Evolutionary conservation across 1,140 invertebrate species (phyloP), one percentile per base, ranked within the genome.

Genomic region (Papilio polytes): DNA sequence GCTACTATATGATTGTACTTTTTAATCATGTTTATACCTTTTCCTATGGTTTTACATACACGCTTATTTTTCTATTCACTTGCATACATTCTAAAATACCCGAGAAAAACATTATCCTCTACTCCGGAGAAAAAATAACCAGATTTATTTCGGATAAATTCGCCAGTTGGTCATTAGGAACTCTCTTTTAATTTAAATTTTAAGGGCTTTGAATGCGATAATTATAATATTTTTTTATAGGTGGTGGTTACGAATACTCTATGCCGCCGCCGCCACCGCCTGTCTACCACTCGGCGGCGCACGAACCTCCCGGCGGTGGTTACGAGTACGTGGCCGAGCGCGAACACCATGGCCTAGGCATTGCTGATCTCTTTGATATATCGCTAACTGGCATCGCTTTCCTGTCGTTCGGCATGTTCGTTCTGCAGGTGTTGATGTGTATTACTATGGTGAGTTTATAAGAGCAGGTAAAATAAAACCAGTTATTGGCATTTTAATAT

Each of bases 371-470:
- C 46, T 97, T 97, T 56, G 97, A 98, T 81, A 96, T 98, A 66
- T 97, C 97, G 0, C 94, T 98, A 1, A 98, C 97, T 0, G 97
- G 97, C 0, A 95, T 98, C 10, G 97, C 97, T 0, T 98, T 97
- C 85, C 86, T 98, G n/a, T 97, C 97, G 0, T 98, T 98, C 87
- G 97, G 97, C 59, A 96, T 97, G 89, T 98, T 98, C 81, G 95
- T 97, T 3, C 92, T 98, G 48, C 97, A 98, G 88, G 95, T 98
- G 7, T 94, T 97, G 1, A 97, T 98, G 96, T 96, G 96, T 88
- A 96, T 97, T 36, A 95, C 95, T 73, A 95, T 95, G 92, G 96
- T 97, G 92, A 94, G 91, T 91, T 22, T 6, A 56, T n/a, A 1
- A 8, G 8, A n/a, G 18, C 51, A 53, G 18, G 1, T 53, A 15